Percentiles rank a stretch among this genome's conserved stretches.
These are phyloP conservation scores for Melanotaenia nigrans DNA, from an alignment of 2,797 vertebrate genomes.

Conservation along the genomic window DNA sequence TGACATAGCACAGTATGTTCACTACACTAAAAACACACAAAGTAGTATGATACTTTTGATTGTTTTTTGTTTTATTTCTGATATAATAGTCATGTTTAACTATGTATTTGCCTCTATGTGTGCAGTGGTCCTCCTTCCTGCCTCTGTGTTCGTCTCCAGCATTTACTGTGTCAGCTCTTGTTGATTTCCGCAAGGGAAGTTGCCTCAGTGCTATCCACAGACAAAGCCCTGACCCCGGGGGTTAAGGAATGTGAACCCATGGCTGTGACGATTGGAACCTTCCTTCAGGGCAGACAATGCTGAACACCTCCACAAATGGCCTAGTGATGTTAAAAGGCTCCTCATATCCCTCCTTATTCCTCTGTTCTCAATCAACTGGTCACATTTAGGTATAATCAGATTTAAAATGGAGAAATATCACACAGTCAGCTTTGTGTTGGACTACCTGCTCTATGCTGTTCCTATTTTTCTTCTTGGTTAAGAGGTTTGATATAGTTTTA, in stretches of 20 bases:
- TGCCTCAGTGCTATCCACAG: constrained; percentile 75
- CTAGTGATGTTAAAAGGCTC: constrained; percentile 58
- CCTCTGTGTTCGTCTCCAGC: constrained; percentile 60
- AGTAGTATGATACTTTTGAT: background rate
- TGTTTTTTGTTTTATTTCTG: constrained; percentile 11
- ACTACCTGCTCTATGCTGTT: background rate
- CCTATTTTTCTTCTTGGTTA: background rate
- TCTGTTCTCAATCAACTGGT: constrained; percentile 17
- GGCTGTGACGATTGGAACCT: constrained; percentile 77
- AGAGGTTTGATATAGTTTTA: background rate
- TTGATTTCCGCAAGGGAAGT: constrained; percentile 82
- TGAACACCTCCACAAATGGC: constrained; percentile 71
- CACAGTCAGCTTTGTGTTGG: constrained; percentile 1
- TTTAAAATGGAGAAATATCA: constrained; percentile 6
- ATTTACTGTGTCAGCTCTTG: constrained; percentile 65
- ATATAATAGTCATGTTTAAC: constrained; percentile 20
- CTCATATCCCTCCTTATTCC: constrained; percentile 23
- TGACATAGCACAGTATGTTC: background rate
- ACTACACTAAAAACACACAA: background rate
- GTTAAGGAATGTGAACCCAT: constrained; percentile 84
- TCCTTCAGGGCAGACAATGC: constrained; percentile 70
- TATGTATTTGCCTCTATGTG: constrained; percentile 33
- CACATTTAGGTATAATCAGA: constrained; percentile 27
- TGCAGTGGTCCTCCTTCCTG: constrained; percentile 66
- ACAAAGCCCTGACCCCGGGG: constrained; percentile 80